Base-by-base conservation (phyloP, 2,113 vertebrate genomes). In the Globicephala melas region DNA sequence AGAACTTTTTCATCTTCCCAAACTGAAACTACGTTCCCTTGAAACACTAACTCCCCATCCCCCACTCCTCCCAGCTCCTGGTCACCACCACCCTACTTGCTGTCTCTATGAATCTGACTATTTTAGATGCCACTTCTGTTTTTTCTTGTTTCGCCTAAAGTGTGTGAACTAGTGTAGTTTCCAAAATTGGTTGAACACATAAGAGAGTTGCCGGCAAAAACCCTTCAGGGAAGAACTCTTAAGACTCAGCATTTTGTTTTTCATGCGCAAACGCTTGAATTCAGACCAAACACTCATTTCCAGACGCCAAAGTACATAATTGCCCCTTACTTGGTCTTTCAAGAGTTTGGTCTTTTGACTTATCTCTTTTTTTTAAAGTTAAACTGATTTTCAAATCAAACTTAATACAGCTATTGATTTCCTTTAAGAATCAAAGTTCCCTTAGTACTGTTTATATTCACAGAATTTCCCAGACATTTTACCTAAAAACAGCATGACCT, bases 71-170 rank as follows among this genome's bases (percentile, higher is more conserved):
- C 17, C 60, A 44, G 33, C 7, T 50, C 25, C n/a, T 11, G 53
- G 26, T 17, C 60, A 50, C 36, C 50, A 20, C 53, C 38, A 58
- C 21, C 38, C 11, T 76, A 47, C 18, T n/a, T 55, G 63, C 7
- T 62, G 58, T 53, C 28, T 79, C 55, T 58, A 23, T 10, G 67
- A 74, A 33, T n/a, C 21, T 74, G 4, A 68, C 26, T 44, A n/a
- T 15, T 65, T 38, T 74, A 87, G 55, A 28, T 58, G n/a, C 50
- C 68, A 91, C 53, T 96, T 97, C 33, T 97, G 95, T 36, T 96
- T 92, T 18, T 83, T 50, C 60, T 47, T 44, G 3, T 92, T 91
- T 80, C 28, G 80, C 68, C 21, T 44, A 36, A 60, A 93, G 86
- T 25, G 47, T 73, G 25, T 36, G 21, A 94, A 77, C 67, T 36